Evolutionary conservation across 2,888 invertebrate species (phyloP).

Genomic region (Aphidoletes aphidimyza): DNA sequence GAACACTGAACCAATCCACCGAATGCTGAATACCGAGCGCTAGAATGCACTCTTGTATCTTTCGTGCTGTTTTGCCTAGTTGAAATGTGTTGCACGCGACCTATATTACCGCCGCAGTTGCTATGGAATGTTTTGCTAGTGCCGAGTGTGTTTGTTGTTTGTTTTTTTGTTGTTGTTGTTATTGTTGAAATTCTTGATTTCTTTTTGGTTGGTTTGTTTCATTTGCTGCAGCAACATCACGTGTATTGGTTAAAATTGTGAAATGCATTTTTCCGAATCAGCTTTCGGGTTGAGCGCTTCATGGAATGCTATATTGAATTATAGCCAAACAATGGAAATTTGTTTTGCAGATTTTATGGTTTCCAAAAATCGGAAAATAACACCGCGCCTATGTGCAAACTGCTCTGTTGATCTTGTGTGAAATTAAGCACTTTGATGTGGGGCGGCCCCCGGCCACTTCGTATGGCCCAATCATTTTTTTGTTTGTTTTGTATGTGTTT

Average conservation of each 20-base stretch:
- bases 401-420: constrained; percentile 40
- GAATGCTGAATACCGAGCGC: too few species aligned
- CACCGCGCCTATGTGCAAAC: constrained; percentile 44
- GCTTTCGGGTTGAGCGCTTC: too few species aligned
- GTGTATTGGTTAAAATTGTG: constrained; percentile 1
- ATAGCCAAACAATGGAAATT: constrained; percentile 41
- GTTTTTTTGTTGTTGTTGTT: too few species aligned
- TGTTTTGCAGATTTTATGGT: constrained; percentile 37
- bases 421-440: constrained; percentile 37
- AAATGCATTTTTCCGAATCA: constrained; percentile 18
- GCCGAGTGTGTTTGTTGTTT: background rate
- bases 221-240: background rate
- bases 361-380: constrained; percentile 15
- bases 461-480: background rate
- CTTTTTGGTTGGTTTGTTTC: too few species aligned
- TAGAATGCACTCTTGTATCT: background rate
- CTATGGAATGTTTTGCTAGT: background rate
- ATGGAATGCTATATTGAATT: constrained; percentile 33
- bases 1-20: too few species aligned
- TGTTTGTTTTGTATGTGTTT: too few species aligned
- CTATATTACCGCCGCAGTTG: background rate
- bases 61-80: constrained; percentile 30
- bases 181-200: too few species aligned
- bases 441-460: too few species aligned
- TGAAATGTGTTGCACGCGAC: constrained; percentile 37